Evolutionary conservation across 2,113 vertebrate genomes (phyloP).

Genomic region (Haliaeetus leucogaster): DNA sequence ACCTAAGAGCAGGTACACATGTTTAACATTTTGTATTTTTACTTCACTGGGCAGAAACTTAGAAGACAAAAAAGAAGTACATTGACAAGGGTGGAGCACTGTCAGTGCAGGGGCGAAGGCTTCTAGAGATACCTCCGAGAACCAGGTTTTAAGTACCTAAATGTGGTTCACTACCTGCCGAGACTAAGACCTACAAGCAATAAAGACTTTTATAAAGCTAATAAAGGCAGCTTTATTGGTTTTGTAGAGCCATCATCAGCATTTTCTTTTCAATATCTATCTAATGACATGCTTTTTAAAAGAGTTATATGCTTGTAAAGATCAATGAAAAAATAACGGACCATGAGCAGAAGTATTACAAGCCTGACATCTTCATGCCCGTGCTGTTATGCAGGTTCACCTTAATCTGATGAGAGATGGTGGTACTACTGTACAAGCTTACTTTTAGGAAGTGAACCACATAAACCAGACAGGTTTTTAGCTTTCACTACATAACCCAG

Average conservation of each 20-base stretch:
- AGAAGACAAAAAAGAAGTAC: not conserved
- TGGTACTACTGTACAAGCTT: not conserved
- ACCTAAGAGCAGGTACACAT: not conserved
- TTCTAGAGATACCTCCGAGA: not conserved
- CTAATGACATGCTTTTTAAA: not conserved
- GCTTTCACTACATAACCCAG: too few species aligned
- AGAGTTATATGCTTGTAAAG: conserved; percentile 26
- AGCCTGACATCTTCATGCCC: not conserved
- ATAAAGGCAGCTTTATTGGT: conserved; percentile 24
- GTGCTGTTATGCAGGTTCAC: not conserved
- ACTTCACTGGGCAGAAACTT: not conserved
- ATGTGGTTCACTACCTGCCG: not conserved
- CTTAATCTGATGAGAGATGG: accelerated
- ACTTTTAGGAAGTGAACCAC: not conserved
- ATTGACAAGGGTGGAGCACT: not conserved
- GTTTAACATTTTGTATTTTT: not conserved
- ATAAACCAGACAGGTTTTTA: not conserved
- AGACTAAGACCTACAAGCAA: not conserved
- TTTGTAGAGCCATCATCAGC: not conserved
- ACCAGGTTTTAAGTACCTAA: not conserved
- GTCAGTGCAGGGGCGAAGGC: not conserved
- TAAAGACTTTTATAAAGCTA: conserved; percentile 2
- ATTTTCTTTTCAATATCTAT: conserved; percentile 25
- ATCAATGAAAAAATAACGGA: not conserved
- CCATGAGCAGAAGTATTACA: not conserved